Conservation (phyloP, 2,797 vertebrate genomes). For the Pteropus rufus region DNA sequence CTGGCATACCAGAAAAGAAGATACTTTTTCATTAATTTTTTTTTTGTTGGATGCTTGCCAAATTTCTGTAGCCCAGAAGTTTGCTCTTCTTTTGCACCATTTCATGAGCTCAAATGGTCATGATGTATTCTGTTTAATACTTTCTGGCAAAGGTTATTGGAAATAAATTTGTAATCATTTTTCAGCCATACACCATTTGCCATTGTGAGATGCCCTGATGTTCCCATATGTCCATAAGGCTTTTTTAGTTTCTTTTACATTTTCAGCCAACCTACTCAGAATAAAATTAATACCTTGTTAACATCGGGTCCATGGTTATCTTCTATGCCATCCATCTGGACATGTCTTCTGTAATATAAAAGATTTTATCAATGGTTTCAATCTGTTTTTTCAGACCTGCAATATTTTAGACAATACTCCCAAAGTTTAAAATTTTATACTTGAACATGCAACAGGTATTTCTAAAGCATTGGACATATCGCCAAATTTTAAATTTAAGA, state of each 20-base stretch:
- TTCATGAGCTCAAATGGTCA: constrained; percentile 31
- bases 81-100: not conserved
- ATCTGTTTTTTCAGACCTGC: not conserved
- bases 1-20: constrained; percentile 6
- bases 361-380: constrained; percentile 48
- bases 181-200: not conserved
- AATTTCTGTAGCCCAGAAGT: not conserved
- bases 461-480: not conserved
- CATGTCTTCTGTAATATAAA: not conserved
- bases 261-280: constrained; percentile 50
- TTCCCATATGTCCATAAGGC: constrained; percentile 10
- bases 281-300: constrained; percentile 62
- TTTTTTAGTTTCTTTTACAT: constrained; percentile 24
- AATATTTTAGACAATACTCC: not conserved
- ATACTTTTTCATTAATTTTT: constrained; percentile 34
- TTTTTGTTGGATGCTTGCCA: constrained; percentile 36
- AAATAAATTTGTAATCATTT: constrained; percentile 53
- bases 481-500: not conserved
- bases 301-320: not conserved
- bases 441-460: not conserved
- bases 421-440: not conserved
- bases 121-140: constrained; percentile 48
- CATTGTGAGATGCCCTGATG: constrained; percentile 33
- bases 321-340: constrained; percentile 51
- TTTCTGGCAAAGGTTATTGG: constrained; percentile 47